phyloP scores from a whole-genome alignment of 2,888 invertebrate species.

The Macropis europaea region DNA sequence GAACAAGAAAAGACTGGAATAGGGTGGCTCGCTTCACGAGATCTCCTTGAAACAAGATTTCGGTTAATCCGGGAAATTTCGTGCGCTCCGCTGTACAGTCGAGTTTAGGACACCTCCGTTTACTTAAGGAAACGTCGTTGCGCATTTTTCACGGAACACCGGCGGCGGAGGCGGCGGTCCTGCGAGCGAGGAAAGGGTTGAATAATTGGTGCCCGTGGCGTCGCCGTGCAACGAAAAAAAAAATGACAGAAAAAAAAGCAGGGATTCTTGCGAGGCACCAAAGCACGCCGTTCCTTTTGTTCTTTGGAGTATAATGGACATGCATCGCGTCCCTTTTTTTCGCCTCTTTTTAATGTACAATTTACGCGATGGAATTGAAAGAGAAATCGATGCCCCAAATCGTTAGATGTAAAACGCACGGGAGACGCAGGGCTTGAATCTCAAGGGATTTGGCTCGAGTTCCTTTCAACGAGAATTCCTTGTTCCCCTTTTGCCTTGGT shows the following conservation, averaged over 20 bases:
- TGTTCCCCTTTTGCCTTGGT: conserved; percentile 5
- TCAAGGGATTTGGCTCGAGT: conserved; percentile 22
- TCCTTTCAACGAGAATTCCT: background rate
- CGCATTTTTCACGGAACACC: conserved; percentile 34
- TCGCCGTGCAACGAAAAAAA: too few species aligned
- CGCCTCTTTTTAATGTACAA: conserved; percentile 43
- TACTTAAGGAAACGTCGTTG: conserved; percentile 24
- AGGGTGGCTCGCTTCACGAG: conserved; percentile 19
- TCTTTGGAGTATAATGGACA: conserved; percentile 50
- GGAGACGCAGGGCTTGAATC: conserved; percentile 28
- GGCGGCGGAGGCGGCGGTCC: background rate
- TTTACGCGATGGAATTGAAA: conserved; percentile 48
- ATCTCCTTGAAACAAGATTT: conserved; percentile 34
- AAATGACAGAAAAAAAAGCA: too few species aligned
- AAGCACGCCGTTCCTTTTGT: conserved; percentile 36
- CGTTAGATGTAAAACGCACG: conserved; percentile 37
- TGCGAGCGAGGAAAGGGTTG: conserved; percentile 16
- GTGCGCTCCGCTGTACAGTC: background rate
- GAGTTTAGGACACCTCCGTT: conserved; percentile 19
- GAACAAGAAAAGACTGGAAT: conserved; percentile 10
- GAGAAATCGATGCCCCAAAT: conserved; percentile 51
- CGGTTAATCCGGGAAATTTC: conserved; percentile 25
- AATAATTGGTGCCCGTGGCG: conserved; percentile 37
- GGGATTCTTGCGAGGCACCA: conserved; percentile 21
- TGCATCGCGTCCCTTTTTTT: conserved; percentile 35